Evolutionary conservation across 2,888 invertebrate genomes (phyloP).

Genomic region (Euzophera pinguis): DNA sequence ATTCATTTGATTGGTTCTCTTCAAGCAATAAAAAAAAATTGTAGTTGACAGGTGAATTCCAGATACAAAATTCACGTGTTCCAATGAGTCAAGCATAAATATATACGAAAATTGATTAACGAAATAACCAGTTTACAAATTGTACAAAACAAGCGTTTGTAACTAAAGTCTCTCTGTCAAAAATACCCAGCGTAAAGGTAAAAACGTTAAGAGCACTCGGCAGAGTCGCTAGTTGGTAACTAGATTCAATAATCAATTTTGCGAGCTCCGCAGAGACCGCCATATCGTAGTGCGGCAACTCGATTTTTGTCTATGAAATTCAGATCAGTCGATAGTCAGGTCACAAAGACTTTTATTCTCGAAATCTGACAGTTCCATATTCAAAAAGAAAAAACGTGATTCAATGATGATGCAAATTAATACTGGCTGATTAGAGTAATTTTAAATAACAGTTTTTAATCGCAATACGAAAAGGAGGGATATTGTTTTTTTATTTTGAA

Average conservation of each 20-base stretch:
- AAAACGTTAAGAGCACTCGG: constrained; percentile 48
- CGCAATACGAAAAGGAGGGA: background rate
- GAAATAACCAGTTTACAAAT: background rate
- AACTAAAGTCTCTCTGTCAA: constrained; percentile 20
- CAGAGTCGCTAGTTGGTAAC: constrained; percentile 66
- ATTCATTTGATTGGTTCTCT: no score
- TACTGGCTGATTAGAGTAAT: background rate
- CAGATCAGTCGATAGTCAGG: constrained; percentile 8
- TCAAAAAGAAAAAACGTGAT: background rate
- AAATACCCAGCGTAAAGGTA: constrained; percentile 40
- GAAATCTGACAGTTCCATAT: background rate
- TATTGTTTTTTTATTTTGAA: background rate
- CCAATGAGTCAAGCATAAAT: background rate
- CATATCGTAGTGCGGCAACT: constrained; percentile 30
- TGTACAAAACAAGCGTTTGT: background rate
- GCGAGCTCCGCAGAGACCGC: constrained; percentile 39
- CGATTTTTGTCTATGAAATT: constrained; percentile 15
- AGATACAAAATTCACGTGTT: no score
- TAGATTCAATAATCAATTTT: constrained; percentile 77
- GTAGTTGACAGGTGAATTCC: no score
- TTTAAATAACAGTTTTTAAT: background rate
- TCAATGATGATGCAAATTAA: background rate
- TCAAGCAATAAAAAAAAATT: no score
- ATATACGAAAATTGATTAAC: background rate
- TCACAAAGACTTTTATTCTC: background rate